Evolutionary conservation across 2,888 invertebrate genomes (phyloP).

Genomic region (Aspidiotus destructor): DNA sequence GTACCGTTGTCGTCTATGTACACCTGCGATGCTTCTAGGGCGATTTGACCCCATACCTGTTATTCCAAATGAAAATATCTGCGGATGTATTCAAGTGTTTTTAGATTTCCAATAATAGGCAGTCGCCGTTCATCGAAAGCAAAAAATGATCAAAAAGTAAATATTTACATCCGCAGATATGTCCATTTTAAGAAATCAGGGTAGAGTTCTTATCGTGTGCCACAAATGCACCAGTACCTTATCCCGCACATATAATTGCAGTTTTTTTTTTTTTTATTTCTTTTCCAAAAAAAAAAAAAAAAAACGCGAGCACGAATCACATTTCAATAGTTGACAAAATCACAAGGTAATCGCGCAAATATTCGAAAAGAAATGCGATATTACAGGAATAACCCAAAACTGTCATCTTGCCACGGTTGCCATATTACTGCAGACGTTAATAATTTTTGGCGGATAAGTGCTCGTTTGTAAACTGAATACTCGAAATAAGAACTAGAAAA

Average conservation of each 20-base stretch:
- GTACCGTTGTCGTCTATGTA: slow-evolving; percentile 57
- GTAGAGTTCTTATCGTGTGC: too few relatives aligned
- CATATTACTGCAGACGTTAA: too few relatives aligned
- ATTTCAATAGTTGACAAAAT: too few relatives aligned
- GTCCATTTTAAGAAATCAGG: slow-evolving; percentile 37
- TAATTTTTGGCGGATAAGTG: too few relatives aligned
- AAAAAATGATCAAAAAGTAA: slow-evolving; percentile 5
- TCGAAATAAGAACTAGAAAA: too few relatives aligned
- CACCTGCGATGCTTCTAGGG: slow-evolving; percentile 75
- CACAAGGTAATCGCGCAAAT: neutral
- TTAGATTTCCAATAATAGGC: neutral
- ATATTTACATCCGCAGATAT: slow-evolving; percentile 37
- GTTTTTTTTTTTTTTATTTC: neutral
- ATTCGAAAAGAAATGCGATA: slow-evolving; percentile 6
- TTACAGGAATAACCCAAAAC: slow-evolving; percentile 8
- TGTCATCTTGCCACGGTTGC: neutral
- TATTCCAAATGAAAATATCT: slow-evolving; percentile 26
- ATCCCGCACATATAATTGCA: too few relatives aligned
- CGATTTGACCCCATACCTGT: slow-evolving; percentile 79
- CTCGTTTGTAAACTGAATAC: too few relatives aligned
- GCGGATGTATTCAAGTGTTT: slow-evolving; percentile 8
- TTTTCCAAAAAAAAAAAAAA: neutral
- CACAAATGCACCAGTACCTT: too few relatives aligned
- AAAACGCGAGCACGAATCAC: neutral
- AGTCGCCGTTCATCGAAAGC: neutral